These are phyloP conservation scores for Origma solitaria DNA, from an alignment of 2,113 vertebrate species.

Conservation along the genomic window DNA sequence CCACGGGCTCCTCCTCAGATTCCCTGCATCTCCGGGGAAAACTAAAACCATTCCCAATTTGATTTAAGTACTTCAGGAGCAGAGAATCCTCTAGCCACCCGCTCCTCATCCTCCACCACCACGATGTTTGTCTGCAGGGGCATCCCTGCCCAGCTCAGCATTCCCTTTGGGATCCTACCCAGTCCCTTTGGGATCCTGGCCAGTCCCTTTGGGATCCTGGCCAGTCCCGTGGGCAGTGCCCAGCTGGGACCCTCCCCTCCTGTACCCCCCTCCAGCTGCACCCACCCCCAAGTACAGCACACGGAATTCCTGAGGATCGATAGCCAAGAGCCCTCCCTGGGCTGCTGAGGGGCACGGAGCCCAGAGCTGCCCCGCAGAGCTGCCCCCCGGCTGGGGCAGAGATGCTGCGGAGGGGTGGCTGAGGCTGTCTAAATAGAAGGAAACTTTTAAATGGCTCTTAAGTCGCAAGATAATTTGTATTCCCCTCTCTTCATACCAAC, in stretches of 20 bases:
- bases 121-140: neutral
- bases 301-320: rapidly evolving
- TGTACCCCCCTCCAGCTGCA: too few relatives aligned
- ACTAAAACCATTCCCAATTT: too few relatives aligned
- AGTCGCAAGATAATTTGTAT: constrained; percentile 58
- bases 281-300: neutral
- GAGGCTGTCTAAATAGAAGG: neutral
- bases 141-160: neutral
- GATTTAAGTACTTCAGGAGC: neutral
- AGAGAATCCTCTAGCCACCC: neutral
- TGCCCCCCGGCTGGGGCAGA: neutral
- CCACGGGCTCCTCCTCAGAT: neutral
- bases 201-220: neutral
- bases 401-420: neutral
- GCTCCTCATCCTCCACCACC: neutral
- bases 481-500: constrained; percentile 45
- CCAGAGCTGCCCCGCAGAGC: neutral
- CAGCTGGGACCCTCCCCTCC: too few relatives aligned
- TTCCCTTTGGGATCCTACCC: neutral
- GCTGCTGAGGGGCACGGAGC: too few relatives aligned
- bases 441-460: constrained; percentile 42
- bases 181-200: neutral
- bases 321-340: rapidly evolving
- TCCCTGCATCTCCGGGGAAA: neutral
- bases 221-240: neutral